Evolutionary conservation across 2,797 vertebrate genomes (phyloP), one percentile per base, ranked within the genome.

Genomic region (Scarus forsteni): DNA sequence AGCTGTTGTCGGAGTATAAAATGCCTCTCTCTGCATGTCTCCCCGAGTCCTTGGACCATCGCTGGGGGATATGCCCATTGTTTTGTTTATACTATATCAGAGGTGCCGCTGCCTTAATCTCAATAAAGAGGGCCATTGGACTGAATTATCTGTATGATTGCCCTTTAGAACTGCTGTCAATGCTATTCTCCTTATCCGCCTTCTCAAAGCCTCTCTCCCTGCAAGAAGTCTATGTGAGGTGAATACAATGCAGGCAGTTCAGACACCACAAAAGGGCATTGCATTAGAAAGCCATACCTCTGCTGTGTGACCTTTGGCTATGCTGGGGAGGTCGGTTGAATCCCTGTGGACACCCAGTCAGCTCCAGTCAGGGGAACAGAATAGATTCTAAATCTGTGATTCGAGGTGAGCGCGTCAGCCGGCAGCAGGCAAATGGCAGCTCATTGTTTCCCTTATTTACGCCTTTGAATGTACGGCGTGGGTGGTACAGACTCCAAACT

Each of bases 251-350:
- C 80, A 77, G 85, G 73, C 82, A 68, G 83, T 88, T 93, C 88
- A 91, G 88, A 89, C 75, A 39, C 87, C 87, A 90, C 87, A 88
- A 93, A 91, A 92, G 93, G 89, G 90, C 91, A 92, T 83, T 88
- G 87, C 90, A 89, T 92, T 92, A 92, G 90, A 93, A 91, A 93
- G 86, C 86, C 88, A 90, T 90, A 88, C 91, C 89, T 92, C 87
- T 92, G 87, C 88, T 89, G 89, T 67, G 87, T 92, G 93, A 93
- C 92, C 92, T 93, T 93, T 93, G 88, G 73, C 86, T 87, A 60
- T 84, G 87, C 76, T 56, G 81, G 77, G 87, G 90, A 93, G 90
- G 87, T 90, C 70, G 77, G 79, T 36, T 75, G 84, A 90, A 85
- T 92, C 92, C 91, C 90, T 10, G 74, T 45, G 77, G 89, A 92